These are phyloP conservation scores for Corythoichthys intestinalis DNA, from an alignment of 2,113 vertebrate species.

Conservation along the genomic window DNA sequence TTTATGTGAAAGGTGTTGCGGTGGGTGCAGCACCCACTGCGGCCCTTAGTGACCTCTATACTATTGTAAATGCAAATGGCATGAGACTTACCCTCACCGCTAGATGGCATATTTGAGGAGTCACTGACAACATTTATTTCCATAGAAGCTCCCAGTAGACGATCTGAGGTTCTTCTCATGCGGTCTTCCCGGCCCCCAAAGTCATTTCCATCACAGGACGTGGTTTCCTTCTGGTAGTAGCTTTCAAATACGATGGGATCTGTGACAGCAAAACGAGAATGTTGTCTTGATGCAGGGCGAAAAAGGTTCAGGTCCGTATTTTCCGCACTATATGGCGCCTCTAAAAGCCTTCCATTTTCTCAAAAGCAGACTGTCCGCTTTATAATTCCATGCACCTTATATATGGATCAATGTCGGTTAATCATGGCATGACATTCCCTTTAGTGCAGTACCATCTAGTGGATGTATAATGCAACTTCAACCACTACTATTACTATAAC, in stretches of 20 bases:
- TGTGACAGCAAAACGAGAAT: constrained; percentile 44
- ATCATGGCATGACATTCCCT: too few relatives aligned
- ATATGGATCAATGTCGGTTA: too few relatives aligned
- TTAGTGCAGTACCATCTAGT: too few relatives aligned
- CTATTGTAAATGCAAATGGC: neutral
- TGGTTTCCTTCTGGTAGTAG: constrained; percentile 61
- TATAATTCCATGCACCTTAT: too few relatives aligned
- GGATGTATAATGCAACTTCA: too few relatives aligned
- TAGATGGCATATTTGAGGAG: constrained; percentile 22
- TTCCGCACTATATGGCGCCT: too few relatives aligned
- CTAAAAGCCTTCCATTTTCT: too few relatives aligned
- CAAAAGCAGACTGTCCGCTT: too few relatives aligned
- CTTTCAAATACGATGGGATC: constrained; percentile 80
- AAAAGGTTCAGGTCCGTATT: neutral
- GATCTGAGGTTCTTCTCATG: constrained; percentile 29
- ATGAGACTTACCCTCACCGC: constrained; percentile 32
- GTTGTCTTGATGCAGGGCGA: neutral
- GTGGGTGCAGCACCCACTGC: too few relatives aligned
- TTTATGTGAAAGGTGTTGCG: too few relatives aligned
- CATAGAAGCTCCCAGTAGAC: constrained; percentile 16
- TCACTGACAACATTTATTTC: constrained; percentile 6
- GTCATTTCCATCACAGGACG: constrained; percentile 14
- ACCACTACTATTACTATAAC: too few relatives aligned
- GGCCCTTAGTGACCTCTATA: too few relatives aligned
- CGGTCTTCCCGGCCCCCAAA: constrained; percentile 36